A percentile compares a stretch with the other conserved stretches of the same genome.
Evolutionary conservation across 2,888 invertebrate species (phyloP).

Genomic region (Entomobrya proxima): DNA sequence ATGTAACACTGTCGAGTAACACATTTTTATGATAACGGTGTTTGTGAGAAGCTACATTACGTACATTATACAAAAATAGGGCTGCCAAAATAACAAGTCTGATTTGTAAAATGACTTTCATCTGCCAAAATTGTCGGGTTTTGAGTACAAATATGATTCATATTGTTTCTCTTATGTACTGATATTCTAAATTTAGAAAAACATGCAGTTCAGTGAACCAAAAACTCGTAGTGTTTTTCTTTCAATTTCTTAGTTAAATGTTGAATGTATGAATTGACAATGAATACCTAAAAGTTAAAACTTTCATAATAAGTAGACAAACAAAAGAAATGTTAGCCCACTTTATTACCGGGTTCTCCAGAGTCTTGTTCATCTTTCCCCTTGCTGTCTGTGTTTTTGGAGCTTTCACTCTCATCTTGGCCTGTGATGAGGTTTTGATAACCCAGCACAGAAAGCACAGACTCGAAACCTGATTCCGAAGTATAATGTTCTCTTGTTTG

Average conservation of each 20-base stretch:
- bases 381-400: not conserved
- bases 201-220: not conserved
- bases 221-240: not conserved
- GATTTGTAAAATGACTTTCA: no score
- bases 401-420: slow-evolving; percentile 13
- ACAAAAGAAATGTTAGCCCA: not conserved
- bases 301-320: no score
- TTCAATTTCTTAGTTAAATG: no score
- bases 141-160: not conserved
- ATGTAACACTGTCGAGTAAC: no score
- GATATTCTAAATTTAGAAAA: not conserved
- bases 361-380: slow-evolving; percentile 11
- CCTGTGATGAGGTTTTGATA: slow-evolving; percentile 28
- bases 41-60: no score
- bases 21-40: no score
- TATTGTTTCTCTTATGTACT: no score
- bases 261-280: no score
- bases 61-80: no score
- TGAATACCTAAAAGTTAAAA: no score
- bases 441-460: slow-evolving; percentile 25
- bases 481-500: slow-evolving; percentile 42
- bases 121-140: not conserved
- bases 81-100: no score
- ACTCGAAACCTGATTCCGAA: slow-evolving; percentile 51
- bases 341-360: slow-evolving; percentile 47